These are phyloP conservation scores for Axinella damicornis DNA, from an alignment of 37 sponge, comb jelly and placozoan species.

Conservation along the genomic window DNA sequence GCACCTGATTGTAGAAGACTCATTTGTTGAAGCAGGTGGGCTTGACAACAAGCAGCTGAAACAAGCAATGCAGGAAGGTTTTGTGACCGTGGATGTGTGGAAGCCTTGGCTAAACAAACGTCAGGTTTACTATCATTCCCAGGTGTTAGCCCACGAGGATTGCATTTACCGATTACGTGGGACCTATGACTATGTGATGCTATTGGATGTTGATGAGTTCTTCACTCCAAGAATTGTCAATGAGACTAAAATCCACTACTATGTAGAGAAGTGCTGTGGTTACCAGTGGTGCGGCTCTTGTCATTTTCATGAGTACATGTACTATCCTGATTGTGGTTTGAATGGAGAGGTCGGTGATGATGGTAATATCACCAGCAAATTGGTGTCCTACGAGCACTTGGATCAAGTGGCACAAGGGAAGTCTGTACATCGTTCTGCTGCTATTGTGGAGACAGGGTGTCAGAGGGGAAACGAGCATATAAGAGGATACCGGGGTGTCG, in stretches of 20 bases:
- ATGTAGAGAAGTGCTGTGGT: not conserved
- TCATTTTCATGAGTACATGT: not conserved
- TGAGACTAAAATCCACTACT: not conserved
- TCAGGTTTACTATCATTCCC: not conserved
- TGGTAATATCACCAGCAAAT: not conserved
- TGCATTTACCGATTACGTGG: constrained; percentile 24
- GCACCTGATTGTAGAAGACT: constrained; percentile 2
- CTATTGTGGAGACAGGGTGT: too few species aligned
- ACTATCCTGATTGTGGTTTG: constrained; percentile 11
- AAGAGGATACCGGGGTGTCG: too few species aligned
- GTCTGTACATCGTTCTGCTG: too few species aligned
- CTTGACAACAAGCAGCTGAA: not conserved
- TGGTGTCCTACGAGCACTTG: not conserved
- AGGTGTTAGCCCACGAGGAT: not conserved
- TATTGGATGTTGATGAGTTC: constrained; percentile 21
- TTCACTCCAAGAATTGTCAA: constrained; percentile 8
- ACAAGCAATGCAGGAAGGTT: not conserved
- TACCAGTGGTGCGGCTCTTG: not conserved
- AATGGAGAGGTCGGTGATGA: not conserved
- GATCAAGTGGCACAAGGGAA: too few species aligned
- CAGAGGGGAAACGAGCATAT: too few species aligned
- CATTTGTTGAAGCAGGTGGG: constrained; percentile 12
- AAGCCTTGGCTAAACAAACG: not conserved
- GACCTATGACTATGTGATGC: constrained; percentile 13
- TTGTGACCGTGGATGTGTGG: constrained; percentile 13